A percentile compares a stretch with the other conserved stretches of the same genome.
phyloP scores from a whole-genome alignment of 2,113 vertebrate genomes.

The Podocnemis expansa region DNA sequence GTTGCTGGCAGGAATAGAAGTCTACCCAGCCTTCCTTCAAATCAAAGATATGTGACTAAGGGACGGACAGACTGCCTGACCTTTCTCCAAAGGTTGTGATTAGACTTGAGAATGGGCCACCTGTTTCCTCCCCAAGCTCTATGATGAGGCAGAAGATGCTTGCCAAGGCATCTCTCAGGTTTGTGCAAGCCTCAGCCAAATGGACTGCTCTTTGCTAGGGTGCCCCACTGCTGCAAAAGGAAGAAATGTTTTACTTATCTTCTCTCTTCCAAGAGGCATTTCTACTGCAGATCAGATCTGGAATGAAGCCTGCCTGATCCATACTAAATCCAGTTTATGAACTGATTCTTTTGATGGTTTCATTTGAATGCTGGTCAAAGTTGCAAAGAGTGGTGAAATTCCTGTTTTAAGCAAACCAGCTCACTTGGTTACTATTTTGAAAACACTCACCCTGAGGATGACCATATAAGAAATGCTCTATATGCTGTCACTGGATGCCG shows the following conservation, averaged over 20 bases:
- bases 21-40: neutral
- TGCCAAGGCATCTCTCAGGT: neutral
- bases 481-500: rapidly evolving
- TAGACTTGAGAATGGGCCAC: neutral
- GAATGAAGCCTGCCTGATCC: neutral
- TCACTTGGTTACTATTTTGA: neutral
- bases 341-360: neutral
- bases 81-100: neutral
- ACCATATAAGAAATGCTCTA: neutral
- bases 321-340: neutral
- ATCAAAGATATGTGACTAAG: neutral
- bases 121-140: neutral
- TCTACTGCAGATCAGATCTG: neutral
- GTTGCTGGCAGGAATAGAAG: neutral
- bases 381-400: neutral
- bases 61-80: neutral
- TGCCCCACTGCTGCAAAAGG: neutral
- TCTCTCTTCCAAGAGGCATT: neutral
- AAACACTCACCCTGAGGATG: neutral
- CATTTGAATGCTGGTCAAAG: neutral
- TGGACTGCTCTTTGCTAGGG: neutral
- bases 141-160: neutral
- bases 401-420: neutral
- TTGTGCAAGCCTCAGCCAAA: neutral
- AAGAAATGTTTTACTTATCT: neutral